Conservation (phyloP, 2,113 vertebrate genomes). For the Galemys pyrenaicus region DNA sequence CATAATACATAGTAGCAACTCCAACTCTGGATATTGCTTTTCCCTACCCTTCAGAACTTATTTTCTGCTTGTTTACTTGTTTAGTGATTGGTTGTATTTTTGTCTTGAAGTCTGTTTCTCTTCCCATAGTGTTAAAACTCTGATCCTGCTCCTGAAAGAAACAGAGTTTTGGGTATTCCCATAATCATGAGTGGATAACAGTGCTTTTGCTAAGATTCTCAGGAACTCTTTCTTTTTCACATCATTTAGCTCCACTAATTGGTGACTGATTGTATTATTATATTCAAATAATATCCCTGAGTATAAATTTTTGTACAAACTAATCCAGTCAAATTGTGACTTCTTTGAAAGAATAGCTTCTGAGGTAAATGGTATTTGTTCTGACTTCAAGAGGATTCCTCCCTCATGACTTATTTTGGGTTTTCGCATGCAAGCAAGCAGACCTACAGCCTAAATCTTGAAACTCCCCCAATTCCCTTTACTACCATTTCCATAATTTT, state of each 20-base stretch:
- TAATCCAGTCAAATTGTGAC: background rate
- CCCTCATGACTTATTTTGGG: background rate
- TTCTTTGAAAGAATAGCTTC: slow-evolving; percentile 7
- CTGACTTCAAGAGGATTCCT: background rate
- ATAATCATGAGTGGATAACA: background rate
- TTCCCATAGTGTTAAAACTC: background rate
- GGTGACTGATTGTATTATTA: background rate
- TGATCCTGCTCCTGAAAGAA: background rate
- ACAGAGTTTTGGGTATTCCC: background rate
- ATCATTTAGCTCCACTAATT: background rate
- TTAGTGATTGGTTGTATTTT: background rate
- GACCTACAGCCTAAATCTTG: background rate
- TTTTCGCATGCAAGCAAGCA: background rate
- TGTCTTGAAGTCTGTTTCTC: background rate
- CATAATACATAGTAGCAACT: background rate
- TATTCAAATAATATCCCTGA: background rate
- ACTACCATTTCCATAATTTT: background rate
- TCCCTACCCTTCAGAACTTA: background rate
- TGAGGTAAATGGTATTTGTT: background rate
- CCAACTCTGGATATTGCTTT: background rate
- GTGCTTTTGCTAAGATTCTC: background rate
- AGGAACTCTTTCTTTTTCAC: background rate
- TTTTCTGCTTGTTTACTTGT: background rate
- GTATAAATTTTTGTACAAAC: background rate
- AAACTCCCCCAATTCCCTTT: background rate